Base-by-base conservation (phyloP, 2,797 vertebrate genomes). In the Sebastes vulpes region DNA sequence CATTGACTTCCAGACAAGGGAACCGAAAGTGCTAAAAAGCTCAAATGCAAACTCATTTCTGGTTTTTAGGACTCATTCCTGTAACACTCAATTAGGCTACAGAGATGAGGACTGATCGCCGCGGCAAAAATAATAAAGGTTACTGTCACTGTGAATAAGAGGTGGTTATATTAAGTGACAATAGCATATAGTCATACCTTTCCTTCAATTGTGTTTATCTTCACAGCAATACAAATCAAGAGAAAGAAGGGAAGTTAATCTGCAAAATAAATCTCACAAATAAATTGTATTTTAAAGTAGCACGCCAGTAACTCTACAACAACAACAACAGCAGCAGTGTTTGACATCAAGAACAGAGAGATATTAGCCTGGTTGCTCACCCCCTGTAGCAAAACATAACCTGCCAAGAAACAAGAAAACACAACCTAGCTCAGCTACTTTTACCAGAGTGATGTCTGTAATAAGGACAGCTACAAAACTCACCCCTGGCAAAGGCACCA, bases 351-450 rank as follows among this genome's bases (percentile, higher is more conserved):
- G 20, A 84, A 60, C 31, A 64, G 65, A 77, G 68, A 77, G 18
- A 69, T 52, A 70, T 82, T 61, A 81, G 77, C 65, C 54, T 50
- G 35, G 56, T 81, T 79, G 78, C 80, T 90, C 70, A 80, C 72
- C 75, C 80, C 32, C 35, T 68, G 59, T 25, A 65, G 76, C 48
- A 57, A 63, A 58, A 54, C 53, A 71, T 31, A 53, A 75, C 71
- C 89, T 89, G 80, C 48, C 61, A 72, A 80, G 50, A 75, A 72
- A 72, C 31, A 76, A 66, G 38, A 48, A 79, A 79, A 76, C 54
- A 72, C 25, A 65, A 50, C 48, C 29, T 10, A 57, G 31, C 28
- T 48, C 23, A 42, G 31, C 46, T 29, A 38, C 60, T 65, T 76
- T 46, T 64, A 61, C 32, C 28, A n/a, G 57, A 61, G 56, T 12